These are phyloP conservation scores for Sphaeridia pumilis DNA, from an alignment of 2,888 invertebrate genomes.

Conservation along the genomic window DNA sequence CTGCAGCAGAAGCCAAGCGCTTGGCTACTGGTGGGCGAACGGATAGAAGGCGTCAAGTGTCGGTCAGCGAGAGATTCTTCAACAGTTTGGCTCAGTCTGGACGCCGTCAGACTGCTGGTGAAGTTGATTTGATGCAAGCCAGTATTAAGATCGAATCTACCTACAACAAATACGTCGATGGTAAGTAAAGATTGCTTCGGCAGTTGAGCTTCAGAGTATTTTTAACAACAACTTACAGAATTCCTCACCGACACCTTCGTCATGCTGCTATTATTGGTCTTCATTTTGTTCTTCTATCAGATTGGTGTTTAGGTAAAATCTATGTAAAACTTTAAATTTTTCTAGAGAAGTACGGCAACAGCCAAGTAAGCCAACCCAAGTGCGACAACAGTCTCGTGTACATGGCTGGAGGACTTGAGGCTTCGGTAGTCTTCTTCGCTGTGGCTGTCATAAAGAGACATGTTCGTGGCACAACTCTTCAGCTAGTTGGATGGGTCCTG, in stretches of 20 bases:
- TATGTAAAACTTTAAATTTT: conserved; percentile 41
- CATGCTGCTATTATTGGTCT: conserved; percentile 40
- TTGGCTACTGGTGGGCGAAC: conserved; percentile 2
- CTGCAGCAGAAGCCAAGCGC: conserved; percentile 3
- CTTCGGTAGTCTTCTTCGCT: conserved; percentile 38
- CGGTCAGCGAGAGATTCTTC: conserved; percentile 26
- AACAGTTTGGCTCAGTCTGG: conserved; percentile 26
- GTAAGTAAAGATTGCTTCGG: conserved; percentile 8
- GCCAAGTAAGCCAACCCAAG: too few relatives aligned
- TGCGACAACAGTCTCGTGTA: conserved; percentile 42
- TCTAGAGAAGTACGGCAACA: conserved; percentile 39
- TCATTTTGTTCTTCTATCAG: conserved; percentile 42
- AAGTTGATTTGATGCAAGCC: conserved; percentile 21
- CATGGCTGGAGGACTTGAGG: conserved; percentile 40
- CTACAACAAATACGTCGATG: conserved; percentile 18
- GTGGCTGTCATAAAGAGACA: conserved; percentile 38
- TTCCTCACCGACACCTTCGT: conserved; percentile 41
- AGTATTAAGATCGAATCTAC: conserved; percentile 15
- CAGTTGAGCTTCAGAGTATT: neutral
- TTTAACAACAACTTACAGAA: conserved; percentile 36
- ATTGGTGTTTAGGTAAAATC: conserved; percentile 40
- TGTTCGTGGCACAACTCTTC: conserved; percentile 38
- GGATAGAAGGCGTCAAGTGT: conserved; percentile 7
- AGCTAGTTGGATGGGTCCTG: conserved; percentile 38
- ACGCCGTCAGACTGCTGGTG: conserved; percentile 17